Conservation (phyloP, 2,888 invertebrate genomes). For the Napeogenes sylphis region DNA sequence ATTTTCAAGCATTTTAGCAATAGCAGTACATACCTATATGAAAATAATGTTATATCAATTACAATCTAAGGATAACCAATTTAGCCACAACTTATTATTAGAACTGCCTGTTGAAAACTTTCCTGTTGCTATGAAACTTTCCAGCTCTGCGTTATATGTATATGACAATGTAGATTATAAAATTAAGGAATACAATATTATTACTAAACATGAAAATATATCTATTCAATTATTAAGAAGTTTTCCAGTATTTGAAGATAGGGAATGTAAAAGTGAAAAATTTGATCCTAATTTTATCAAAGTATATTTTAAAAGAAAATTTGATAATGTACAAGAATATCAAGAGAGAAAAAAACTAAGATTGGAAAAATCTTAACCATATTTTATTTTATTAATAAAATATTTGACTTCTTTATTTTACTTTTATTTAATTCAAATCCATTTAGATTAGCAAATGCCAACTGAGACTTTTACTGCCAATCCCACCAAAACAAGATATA, state of each 20-base stretch:
- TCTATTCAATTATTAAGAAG: conserved; percentile 37
- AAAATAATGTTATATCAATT: conserved; percentile 69
- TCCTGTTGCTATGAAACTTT: conserved; percentile 60
- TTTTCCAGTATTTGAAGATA: conserved; percentile 48
- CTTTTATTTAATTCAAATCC: background rate
- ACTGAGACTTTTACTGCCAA: too few relatives aligned
- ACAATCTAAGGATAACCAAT: conserved; percentile 40
- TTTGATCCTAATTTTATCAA: conserved; percentile 62
- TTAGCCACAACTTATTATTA: conserved; percentile 50
- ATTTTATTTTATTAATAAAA: conserved; percentile 12
- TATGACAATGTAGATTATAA: conserved; percentile 49
- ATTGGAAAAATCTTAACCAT: conserved; percentile 69
- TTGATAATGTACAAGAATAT: conserved; percentile 88
- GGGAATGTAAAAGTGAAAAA: conserved; percentile 27
- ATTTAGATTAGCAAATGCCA: background rate
- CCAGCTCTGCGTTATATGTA: conserved; percentile 56
- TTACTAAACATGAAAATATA: conserved; percentile 43
- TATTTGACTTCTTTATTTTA: background rate
- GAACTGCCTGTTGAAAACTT: conserved; percentile 59
- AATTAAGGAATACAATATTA: conserved; percentile 53
- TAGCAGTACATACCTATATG: conserved; percentile 73
- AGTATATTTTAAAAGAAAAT: conserved; percentile 85
- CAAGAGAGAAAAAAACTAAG: conserved; percentile 85
- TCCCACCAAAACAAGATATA: background rate
- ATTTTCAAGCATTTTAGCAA: conserved; percentile 62